These are phyloP conservation scores for Collichthys lucidus DNA, from an alignment of 2,113 vertebrate species.

Conservation along the genomic window DNA sequence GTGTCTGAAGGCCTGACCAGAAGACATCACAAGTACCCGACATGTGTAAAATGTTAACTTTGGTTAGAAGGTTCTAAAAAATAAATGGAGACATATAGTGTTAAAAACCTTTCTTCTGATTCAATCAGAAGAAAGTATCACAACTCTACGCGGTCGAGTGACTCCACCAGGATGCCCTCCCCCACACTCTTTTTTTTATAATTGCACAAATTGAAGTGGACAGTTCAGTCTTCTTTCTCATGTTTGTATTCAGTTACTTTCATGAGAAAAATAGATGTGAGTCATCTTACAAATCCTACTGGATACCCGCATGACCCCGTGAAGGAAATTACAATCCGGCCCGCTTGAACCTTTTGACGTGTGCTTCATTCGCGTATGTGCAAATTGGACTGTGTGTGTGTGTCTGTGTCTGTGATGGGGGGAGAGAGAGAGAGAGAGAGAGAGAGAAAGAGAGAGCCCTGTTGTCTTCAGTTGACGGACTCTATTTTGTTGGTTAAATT, in stretches of 20 bases:
- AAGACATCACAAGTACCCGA: neutral
- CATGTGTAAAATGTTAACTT: too few relatives aligned
- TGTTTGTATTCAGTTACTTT: constrained; percentile 26
- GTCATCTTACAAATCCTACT: constrained; percentile 28
- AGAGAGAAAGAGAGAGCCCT: too few relatives aligned
- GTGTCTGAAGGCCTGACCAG: neutral
- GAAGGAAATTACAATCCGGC: constrained; percentile 35
- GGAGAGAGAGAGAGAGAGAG: neutral
- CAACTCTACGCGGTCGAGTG: neutral
- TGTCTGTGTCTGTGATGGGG: neutral
- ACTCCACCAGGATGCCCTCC: neutral
- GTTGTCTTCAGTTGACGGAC: neutral
- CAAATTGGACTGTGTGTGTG: constrained; percentile 14
- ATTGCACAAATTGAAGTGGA: neutral
- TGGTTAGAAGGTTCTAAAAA: too few relatives aligned
- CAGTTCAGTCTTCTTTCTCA: neutral
- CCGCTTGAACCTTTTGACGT: constrained; percentile 23
- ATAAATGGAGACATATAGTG: neutral
- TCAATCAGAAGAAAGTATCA: neutral
- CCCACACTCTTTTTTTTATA: constrained; percentile 1
- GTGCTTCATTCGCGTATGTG: neutral
- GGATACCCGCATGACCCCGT: constrained; percentile 25
- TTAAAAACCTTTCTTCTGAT: neutral
- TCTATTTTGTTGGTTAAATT: neutral
- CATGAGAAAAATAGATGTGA: constrained; percentile 30